Percentiles rank a stretch among this genome's conserved stretches.
Evolutionary conservation across 2,888 invertebrate genomes (phyloP).

Genomic region (Cataglyphis altisquamis): DNA sequence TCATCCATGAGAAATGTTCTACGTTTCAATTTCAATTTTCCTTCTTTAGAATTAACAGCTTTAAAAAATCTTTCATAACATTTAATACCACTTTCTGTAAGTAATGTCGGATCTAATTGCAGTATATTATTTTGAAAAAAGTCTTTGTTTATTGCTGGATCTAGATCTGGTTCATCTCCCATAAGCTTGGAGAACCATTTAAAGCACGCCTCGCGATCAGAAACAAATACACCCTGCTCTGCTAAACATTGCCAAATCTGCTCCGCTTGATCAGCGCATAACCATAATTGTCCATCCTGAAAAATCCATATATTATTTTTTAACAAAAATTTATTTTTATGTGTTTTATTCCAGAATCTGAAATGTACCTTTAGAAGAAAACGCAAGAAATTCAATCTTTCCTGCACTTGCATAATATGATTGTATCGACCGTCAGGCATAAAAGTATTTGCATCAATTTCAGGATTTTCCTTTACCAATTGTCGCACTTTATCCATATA

Average conservation of each 20-base stretch:
- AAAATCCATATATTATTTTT: conserved; percentile 39
- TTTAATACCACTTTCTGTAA: conserved; percentile 98
- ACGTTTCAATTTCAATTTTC: conserved; percentile 95
- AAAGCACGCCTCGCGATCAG: conserved; percentile 98
- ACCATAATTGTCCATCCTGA: conserved; percentile 97
- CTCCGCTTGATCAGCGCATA: conserved; percentile 98
- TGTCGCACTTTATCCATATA: conserved; percentile 96
- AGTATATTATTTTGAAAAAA: conserved; percentile 98
- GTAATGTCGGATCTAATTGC: conserved; percentile 95
- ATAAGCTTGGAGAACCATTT: conserved; percentile 99
- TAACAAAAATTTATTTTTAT: not conserved
- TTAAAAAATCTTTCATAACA: conserved; percentile 96
- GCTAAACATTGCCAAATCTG: conserved; percentile 99
- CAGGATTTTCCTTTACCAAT: conserved; percentile 90
- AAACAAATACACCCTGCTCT: conserved; percentile 96
- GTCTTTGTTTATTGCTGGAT: conserved; percentile 97
- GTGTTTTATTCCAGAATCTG: not conserved
- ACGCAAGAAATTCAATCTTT: conserved; percentile 96
- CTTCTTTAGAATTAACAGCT: conserved; percentile 98
- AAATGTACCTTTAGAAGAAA: conserved; percentile 91
- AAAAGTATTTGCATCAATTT: conserved; percentile 92
- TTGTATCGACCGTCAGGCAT: conserved; percentile 96
- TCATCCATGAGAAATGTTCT: conserved; percentile 96
- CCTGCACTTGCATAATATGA: conserved; percentile 97
- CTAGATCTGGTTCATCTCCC: conserved; percentile 98